A percentile compares a stretch with the other conserved stretches of the same genome.
Conservation (phyloP, 2,888 invertebrate genomes). For the Eudemis profundana region DNA sequence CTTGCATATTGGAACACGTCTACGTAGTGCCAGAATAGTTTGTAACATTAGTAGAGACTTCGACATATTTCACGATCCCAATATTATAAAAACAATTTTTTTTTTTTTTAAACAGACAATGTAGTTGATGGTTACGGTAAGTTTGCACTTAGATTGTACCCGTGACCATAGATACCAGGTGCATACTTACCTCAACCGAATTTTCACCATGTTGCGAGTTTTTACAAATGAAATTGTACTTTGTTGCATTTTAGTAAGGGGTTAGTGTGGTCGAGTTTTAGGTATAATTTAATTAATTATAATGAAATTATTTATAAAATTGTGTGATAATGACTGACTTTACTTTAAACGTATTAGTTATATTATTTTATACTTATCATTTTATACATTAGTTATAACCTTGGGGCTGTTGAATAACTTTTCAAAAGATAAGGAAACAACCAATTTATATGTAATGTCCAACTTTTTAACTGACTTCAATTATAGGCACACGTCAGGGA, state of each 20-base stretch:
- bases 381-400: constrained; percentile 46
- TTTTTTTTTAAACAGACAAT: neutral
- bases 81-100: neutral
- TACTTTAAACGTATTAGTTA: constrained; percentile 46
- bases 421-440: neutral
- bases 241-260: neutral
- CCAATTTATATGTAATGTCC: constrained; percentile 46
- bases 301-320: constrained; percentile 14
- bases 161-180: no score
- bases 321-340: constrained; percentile 59
- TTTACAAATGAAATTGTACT: neutral
- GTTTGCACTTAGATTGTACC: no score
- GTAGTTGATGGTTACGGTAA: neutral
- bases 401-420: neutral
- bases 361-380: constrained; percentile 50
- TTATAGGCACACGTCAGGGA: no score
- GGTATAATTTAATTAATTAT: neutral
- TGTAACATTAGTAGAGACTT: constrained; percentile 33
- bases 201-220: neutral
- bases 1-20: constrained; percentile 23
- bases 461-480: no score
- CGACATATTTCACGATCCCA: neutral
- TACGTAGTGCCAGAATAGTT: constrained; percentile 52
- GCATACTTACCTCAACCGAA: no score
- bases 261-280: neutral